Evolutionary conservation across 2,797 vertebrate genomes (phyloP).

Genomic region (Hemibagrus guttatus): DNA sequence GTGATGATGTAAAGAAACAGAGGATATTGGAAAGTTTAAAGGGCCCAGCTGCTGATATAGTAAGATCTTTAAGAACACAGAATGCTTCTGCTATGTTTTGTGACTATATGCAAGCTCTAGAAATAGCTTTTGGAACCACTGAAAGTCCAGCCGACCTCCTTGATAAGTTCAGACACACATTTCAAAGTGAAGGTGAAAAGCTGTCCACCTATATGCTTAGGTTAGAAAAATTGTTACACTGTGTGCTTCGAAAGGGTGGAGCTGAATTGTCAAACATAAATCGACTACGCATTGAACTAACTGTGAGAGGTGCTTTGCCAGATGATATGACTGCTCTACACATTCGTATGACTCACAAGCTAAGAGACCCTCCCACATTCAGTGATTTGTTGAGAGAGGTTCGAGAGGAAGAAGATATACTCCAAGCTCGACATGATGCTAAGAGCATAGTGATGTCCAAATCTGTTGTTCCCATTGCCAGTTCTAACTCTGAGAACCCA

Average conservation of each 20-base stretch:
- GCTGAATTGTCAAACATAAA: neutral
- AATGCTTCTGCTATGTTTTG: neutral
- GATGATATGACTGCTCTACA: neutral
- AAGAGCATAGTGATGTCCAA: neutral
- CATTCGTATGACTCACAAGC: neutral
- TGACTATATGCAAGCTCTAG: neutral
- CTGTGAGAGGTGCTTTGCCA: too few relatives aligned
- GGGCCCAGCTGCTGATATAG: neutral
- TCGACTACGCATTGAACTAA: neutral
- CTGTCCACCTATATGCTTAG: neutral
- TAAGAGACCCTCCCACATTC: neutral
- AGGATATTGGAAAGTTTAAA: neutral
- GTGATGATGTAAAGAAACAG: neutral
- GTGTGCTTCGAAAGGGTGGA: neutral
- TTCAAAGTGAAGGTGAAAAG: neutral
- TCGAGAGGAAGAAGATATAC: neutral
- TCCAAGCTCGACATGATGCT: neutral
- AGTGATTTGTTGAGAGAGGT: neutral
- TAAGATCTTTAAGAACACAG: neutral
- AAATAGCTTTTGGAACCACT: neutral
- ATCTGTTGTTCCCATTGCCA: fast-evolving
- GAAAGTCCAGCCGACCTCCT: neutral
- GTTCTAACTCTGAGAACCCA: too few relatives aligned
- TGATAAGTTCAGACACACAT: neutral
- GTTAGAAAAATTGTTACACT: neutral